These are phyloP conservation scores for Heterohyrax brucei DNA, from an alignment of 2,797 vertebrate species.

Conservation along the genomic window DNA sequence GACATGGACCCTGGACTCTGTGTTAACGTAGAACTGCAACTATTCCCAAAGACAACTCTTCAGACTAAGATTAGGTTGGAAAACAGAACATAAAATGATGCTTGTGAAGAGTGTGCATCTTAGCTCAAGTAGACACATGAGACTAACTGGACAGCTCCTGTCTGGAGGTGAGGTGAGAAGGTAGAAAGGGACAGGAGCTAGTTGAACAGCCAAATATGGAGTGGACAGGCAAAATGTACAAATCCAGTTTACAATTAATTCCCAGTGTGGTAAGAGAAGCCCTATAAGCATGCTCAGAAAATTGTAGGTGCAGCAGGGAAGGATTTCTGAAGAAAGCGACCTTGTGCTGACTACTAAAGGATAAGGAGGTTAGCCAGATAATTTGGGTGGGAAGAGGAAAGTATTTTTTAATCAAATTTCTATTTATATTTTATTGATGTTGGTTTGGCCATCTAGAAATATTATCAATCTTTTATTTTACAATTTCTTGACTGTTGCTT, in stretches of 20 bases:
- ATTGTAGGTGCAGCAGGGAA: background rate
- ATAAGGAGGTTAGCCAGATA: background rate
- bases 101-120: no score
- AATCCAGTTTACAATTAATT: constrained; percentile 53
- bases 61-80: no score
- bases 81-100: no score
- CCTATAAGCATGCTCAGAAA: background rate
- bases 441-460: constrained; percentile 52
- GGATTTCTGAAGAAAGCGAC: background rate
- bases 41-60: no score
- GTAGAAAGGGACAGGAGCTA: no score
- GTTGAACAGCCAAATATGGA: no score
- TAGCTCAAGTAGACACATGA: no score
- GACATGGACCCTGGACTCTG: no score
- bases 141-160: no score
- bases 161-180: no score
- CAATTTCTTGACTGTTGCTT: no score
- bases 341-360: constrained; percentile 4
- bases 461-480: background rate
- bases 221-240: background rate
- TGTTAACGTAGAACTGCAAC: no score
- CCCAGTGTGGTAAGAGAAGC: background rate
- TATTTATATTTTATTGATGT: constrained; percentile 48
- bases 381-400: background rate
- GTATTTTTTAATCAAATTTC: constrained; percentile 41